A percentile compares a stretch with the other conserved stretches of the same genome.
phyloP scores from a whole-genome alignment of 2,113 vertebrate genomes.

The Symphodus melops region DNA sequence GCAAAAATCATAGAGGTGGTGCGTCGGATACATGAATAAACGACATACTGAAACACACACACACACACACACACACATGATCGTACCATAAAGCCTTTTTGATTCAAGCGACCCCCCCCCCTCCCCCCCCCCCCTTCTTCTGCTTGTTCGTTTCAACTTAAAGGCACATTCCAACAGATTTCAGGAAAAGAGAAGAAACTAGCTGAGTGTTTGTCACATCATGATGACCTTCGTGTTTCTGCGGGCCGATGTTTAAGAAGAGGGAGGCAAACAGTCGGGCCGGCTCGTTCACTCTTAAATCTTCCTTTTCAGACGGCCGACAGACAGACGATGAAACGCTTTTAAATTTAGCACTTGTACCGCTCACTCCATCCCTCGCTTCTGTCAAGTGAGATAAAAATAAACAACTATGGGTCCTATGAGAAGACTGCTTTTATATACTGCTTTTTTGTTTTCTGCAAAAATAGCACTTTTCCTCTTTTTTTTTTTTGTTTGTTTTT shows the following conservation, averaged over 20 bases:
- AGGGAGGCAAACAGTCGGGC: conserved; percentile 66
- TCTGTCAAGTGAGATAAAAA: conserved; percentile 57
- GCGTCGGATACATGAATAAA: conserved; percentile 56
- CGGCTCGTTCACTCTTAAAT: conserved; percentile 49
- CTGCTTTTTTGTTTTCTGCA: conserved; percentile 67
- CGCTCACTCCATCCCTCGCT: conserved; percentile 66
- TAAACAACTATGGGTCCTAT: conserved; percentile 59
- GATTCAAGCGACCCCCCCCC: conserved; percentile 48
- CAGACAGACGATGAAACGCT: conserved; percentile 67
- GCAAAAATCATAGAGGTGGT: conserved; percentile 63
- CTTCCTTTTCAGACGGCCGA: conserved; percentile 53
- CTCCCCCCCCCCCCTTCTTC: conserved; percentile 29
- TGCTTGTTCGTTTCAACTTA: conserved; percentile 48
- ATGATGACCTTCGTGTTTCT: conserved; percentile 45
- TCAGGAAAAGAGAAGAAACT: conserved; percentile 32
- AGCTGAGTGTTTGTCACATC: conserved; percentile 19
- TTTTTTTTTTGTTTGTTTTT: too few relatives aligned
- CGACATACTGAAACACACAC: conserved; percentile 45
- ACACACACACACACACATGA: conserved; percentile 58
- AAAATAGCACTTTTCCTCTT: conserved; percentile 79
- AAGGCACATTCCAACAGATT: conserved; percentile 73
- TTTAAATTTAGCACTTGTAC: conserved; percentile 74
- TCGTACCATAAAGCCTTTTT: conserved; percentile 53
- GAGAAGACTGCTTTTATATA: conserved; percentile 65
- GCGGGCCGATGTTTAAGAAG: conserved; percentile 42